A percentile compares a stretch with the other conserved stretches of the same genome.
Conservation (phyloP, 2,888 invertebrate species). For the Nemotelus pantherinus region DNA sequence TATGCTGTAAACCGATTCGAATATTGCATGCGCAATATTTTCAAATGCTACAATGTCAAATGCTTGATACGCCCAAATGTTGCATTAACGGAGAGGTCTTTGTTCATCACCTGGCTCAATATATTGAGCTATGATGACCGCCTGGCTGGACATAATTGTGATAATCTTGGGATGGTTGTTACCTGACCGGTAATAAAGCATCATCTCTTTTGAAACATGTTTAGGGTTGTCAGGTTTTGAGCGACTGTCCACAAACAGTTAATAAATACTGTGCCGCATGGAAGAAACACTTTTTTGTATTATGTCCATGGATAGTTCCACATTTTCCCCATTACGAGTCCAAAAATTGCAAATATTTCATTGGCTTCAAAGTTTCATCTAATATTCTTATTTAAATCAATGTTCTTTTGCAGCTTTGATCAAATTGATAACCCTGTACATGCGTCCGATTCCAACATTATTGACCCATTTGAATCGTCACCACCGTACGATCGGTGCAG, state of each 20-base stretch:
- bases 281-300: too few relatives aligned
- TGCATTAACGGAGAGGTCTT: slow-evolving; percentile 4
- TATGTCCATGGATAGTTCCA: too few relatives aligned
- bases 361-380: too few relatives aligned
- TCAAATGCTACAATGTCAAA: slow-evolving; percentile 25
- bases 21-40: neutral
- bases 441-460: neutral
- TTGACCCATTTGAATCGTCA: neutral
- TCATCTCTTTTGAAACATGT: neutral
- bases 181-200: slow-evolving; percentile 20
- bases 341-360: too few relatives aligned
- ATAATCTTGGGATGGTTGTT: neutral
- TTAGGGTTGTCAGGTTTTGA: too few relatives aligned
- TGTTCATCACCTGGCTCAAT: slow-evolving; percentile 41
- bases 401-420: neutral
- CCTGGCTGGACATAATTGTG: slow-evolving; percentile 34
- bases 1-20: too few relatives aligned
- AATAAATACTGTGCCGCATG: too few relatives aligned
- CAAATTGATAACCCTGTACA: slow-evolving; percentile 20
- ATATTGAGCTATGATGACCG: slow-evolving; percentile 36
- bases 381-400: too few relatives aligned
- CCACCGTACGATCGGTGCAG: slow-evolving; percentile 18
- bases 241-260: too few relatives aligned
- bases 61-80: slow-evolving; percentile 42
- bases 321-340: too few relatives aligned